These are phyloP conservation scores for Prionailurus bengalensis DNA, from an alignment of 2,113 vertebrate genomes.

Conservation along the genomic window DNA sequence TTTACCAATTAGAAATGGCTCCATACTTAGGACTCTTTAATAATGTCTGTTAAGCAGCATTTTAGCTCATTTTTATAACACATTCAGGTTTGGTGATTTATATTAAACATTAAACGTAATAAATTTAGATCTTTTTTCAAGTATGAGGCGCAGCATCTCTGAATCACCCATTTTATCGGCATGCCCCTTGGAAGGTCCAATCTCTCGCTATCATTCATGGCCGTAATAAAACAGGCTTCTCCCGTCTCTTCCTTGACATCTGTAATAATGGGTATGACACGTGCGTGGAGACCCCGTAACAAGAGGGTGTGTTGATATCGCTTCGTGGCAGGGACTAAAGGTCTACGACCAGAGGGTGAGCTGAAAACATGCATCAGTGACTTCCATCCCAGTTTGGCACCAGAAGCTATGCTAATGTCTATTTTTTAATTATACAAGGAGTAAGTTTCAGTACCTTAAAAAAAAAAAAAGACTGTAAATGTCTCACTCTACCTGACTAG, in stretches of 20 bases:
- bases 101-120: slow-evolving; percentile 81
- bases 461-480: slow-evolving; percentile 4
- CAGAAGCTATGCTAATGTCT: not conserved
- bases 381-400: slow-evolving; percentile 33
- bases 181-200: slow-evolving; percentile 52
- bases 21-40: slow-evolving; percentile 78
- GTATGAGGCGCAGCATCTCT: slow-evolving; percentile 52
- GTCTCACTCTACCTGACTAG: not conserved
- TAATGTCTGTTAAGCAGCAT: slow-evolving; percentile 82
- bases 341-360: slow-evolving; percentile 6
- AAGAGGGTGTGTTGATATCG: slow-evolving; percentile 18
- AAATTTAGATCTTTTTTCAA: slow-evolving; percentile 81
- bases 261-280: slow-evolving; percentile 62
- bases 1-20: slow-evolving; percentile 82
- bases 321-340: slow-evolving; percentile 14
- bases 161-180: slow-evolving; percentile 74
- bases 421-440: slow-evolving; percentile 47
- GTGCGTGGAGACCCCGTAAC: slow-evolving; percentile 42
- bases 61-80: slow-evolving; percentile 84
- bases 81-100: slow-evolving; percentile 80
- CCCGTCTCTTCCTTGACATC: slow-evolving; percentile 63
- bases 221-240: slow-evolving; percentile 63
- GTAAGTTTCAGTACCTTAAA: not conserved
- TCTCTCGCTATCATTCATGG: slow-evolving; percentile 59
- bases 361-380: not conserved